Evolutionary conservation across 2,888 invertebrate genomes (phyloP).

Genomic region (Scaptomyza flava): DNA sequence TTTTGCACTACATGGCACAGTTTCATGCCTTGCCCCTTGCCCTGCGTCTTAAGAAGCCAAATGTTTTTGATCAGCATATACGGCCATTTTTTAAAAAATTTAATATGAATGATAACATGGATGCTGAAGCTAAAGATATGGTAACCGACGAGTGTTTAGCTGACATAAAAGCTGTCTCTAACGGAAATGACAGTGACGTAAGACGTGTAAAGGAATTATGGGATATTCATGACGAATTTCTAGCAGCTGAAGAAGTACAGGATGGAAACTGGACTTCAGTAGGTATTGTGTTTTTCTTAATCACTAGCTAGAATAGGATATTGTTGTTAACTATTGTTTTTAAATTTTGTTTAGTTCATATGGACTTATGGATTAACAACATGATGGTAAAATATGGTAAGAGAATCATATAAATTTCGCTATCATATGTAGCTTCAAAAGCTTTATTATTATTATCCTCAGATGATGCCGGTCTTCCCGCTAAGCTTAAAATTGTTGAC

Average conservation of each 20-base stretch:
- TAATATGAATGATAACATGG: constrained; percentile 63
- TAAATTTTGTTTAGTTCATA: constrained; percentile 79
- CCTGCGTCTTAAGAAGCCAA: constrained; percentile 85
- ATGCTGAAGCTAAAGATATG: constrained; percentile 30
- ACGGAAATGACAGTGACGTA: constrained; percentile 53
- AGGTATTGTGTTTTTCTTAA: constrained; percentile 48
- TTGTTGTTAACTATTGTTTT: neutral
- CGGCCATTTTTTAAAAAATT: constrained; percentile 82
- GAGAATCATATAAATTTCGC: neutral
- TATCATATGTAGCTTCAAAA: neutral
- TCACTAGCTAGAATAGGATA: too few relatives aligned
- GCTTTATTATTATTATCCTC: neutral
- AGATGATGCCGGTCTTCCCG: constrained; percentile 81
- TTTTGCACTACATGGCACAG: constrained; percentile 85
- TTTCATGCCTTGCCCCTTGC: constrained; percentile 87
- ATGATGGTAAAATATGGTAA: constrained; percentile 85
- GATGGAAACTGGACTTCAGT: constrained; percentile 85
- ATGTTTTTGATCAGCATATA: constrained; percentile 84
- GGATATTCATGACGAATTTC: constrained; percentile 54
- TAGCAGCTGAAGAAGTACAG: constrained; percentile 59
- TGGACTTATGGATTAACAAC: constrained; percentile 88
- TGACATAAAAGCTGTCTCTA: constrained; percentile 57
- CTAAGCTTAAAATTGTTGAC: constrained; percentile 86
- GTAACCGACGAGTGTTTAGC: constrained; percentile 56
- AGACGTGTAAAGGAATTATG: constrained; percentile 60